Evolutionary conservation across 1,140 invertebrate genomes (phyloP).

Genomic region (Batillaria attramentaria): DNA sequence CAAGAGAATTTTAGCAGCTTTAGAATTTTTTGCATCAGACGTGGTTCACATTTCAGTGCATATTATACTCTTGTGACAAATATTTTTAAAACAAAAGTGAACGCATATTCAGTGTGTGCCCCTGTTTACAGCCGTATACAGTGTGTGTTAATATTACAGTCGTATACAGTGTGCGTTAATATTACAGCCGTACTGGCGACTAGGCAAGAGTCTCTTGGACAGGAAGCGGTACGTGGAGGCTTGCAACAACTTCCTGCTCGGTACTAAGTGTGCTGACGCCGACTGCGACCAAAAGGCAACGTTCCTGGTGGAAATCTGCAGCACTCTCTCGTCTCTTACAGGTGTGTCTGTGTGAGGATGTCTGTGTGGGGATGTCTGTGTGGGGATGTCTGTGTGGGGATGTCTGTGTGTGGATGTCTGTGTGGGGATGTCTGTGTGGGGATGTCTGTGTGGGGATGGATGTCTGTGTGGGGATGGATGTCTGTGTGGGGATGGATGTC

Average conservation of each 20-base stretch:
- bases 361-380: background rate
- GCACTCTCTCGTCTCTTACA: conserved; percentile 5
- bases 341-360: background rate
- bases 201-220: conserved; percentile 25
- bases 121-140: background rate
- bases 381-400: no score
- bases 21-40: background rate
- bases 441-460: background rate
- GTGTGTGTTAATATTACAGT: background rate
- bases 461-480: background rate
- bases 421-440: no score
- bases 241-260: conserved; percentile 12
- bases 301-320: conserved; percentile 17
- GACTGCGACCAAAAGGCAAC: conserved; percentile 6
- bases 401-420: no score
- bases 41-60: no score
- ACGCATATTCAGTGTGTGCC: background rate
- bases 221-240: background rate
- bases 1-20: background rate
- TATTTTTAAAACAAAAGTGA: background rate
- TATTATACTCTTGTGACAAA: background rate
- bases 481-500: background rate
- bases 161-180: background rate
- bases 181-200: conserved; percentile 27
- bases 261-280: background rate